Conservation (phyloP, 2,888 invertebrate species). For the Eremobia ochroleuca region DNA sequence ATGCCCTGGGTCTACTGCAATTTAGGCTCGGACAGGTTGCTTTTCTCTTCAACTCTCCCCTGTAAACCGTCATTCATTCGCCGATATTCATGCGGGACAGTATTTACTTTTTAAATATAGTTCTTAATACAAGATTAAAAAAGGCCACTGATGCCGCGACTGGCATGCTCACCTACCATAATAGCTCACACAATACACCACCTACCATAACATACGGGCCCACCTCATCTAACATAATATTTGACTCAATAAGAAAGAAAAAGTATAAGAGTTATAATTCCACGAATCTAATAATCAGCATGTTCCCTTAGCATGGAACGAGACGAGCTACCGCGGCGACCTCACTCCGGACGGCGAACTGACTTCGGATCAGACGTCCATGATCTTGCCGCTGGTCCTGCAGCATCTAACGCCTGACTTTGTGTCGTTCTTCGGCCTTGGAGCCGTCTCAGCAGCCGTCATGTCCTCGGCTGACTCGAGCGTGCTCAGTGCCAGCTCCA, state of each 20-base stretch:
- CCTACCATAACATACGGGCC: no score
- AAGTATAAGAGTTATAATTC: neutral
- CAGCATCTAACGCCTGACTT: conserved; percentile 99
- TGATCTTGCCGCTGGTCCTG: conserved; percentile 99
- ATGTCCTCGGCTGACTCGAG: conserved; percentile 99
- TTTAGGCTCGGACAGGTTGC: no score
- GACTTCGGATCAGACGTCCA: conserved; percentile 95
- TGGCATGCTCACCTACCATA: neutral
- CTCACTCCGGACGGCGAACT: conserved; percentile 92
- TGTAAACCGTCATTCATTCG: neutral
- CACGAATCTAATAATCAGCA: neutral
- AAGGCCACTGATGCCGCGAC: neutral
- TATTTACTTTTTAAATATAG: neutral
- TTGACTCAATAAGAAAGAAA: neutral
- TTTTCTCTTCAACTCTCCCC: no score
- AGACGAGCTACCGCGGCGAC: conserved; percentile 95
- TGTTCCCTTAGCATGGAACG: conserved; percentile 96
- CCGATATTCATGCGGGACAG: neutral
- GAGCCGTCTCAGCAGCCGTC: conserved; percentile 99
- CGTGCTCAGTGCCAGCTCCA: conserved; percentile 98
- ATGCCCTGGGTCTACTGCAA: neutral
- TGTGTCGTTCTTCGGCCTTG: conserved; percentile 99
- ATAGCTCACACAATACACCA: no score
- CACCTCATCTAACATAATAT: neutral
- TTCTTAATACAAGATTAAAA: neutral